These are phyloP conservation scores for Hypotaenidia okinawae DNA, from an alignment of 2,797 vertebrate species.

Conservation along the genomic window DNA sequence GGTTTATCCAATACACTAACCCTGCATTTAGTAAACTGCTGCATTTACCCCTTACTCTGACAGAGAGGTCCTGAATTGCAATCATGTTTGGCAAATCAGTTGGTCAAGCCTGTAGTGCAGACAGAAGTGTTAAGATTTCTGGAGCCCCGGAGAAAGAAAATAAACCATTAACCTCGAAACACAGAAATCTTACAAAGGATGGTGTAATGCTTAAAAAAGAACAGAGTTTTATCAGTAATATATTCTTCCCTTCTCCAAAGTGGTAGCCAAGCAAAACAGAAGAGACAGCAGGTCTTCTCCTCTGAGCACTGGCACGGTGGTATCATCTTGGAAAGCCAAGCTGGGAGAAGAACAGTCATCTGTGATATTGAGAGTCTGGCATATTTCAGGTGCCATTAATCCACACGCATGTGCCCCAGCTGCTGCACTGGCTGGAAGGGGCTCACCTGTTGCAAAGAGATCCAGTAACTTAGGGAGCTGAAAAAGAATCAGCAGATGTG, in stretches of 20 bases:
- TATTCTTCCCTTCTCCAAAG: constrained; percentile 11
- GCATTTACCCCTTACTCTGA: not conserved
- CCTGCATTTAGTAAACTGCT: not conserved
- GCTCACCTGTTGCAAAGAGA: constrained; percentile 64
- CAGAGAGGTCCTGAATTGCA: not conserved
- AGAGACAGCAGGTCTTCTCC: constrained; percentile 64
- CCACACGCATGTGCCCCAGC: constrained; percentile 8
- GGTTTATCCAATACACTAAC: not conserved
- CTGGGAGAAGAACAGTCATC: constrained; percentile 59
- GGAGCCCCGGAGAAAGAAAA: not conserved
- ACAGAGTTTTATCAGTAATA: constrained; percentile 8
- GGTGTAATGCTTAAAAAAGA: constrained; percentile 17
- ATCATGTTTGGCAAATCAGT: not conserved
- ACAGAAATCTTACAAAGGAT: not conserved
- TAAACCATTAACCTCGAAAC: constrained; percentile 44
- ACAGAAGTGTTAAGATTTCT: not conserved
- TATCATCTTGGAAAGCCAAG: constrained; percentile 46
- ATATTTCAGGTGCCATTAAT: constrained; percentile 59
- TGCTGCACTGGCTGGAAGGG: constrained; percentile 40
- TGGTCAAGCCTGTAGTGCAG: not conserved
- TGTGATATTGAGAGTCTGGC: constrained; percentile 44
- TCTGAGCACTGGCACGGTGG: constrained; percentile 17
- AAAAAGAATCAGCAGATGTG: constrained; percentile 47
- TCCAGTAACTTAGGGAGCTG: not conserved
- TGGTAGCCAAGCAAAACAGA: constrained; percentile 54